These are phyloP conservation scores for Smutsia temminckii DNA, from an alignment of 2,797 vertebrate genomes.

Conservation along the genomic window DNA sequence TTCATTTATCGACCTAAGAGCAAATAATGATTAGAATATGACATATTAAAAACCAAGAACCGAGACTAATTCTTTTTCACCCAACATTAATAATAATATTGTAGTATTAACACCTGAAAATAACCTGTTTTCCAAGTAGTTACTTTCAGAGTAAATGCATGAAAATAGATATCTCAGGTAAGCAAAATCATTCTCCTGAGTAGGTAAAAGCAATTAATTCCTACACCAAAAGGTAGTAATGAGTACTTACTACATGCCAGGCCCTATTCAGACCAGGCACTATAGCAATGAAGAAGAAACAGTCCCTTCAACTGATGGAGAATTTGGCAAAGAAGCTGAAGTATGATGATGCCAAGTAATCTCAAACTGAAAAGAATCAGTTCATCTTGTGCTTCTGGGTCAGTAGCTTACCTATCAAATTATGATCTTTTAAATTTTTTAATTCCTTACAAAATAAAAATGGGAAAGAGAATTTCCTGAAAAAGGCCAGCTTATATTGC, in stretches of 20 bases:
- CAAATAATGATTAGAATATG: conserved; percentile 5
- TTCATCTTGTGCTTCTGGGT: conserved; percentile 17
- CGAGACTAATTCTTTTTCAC: background rate
- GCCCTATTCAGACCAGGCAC: background rate
- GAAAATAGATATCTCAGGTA: conserved; percentile 34
- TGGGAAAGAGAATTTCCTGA: background rate
- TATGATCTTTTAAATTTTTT: background rate
- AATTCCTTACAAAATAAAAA: conserved; percentile 51
- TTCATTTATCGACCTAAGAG: conserved; percentile 25
- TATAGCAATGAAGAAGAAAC: background rate
- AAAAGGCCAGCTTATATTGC: background rate
- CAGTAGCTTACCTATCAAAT: conserved; percentile 38
- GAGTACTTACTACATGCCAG: background rate
- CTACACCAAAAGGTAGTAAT: background rate
- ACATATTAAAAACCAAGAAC: conserved; percentile 44
- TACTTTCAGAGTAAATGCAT: conserved; percentile 15
- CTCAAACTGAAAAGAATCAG: conserved; percentile 28
- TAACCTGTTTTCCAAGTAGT: conserved; percentile 38
- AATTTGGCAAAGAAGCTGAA: conserved; percentile 1
- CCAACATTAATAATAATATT: background rate
- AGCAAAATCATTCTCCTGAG: conserved; percentile 20
- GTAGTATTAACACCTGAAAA: conserved; percentile 43
- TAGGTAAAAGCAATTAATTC: conserved; percentile 28
- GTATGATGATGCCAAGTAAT: background rate
- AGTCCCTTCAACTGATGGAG: background rate